Evolutionary conservation across 2,113 vertebrate species (phyloP), one percentile per base, ranked within the genome.

Genomic region (Elaphurus davidianus): DNA sequence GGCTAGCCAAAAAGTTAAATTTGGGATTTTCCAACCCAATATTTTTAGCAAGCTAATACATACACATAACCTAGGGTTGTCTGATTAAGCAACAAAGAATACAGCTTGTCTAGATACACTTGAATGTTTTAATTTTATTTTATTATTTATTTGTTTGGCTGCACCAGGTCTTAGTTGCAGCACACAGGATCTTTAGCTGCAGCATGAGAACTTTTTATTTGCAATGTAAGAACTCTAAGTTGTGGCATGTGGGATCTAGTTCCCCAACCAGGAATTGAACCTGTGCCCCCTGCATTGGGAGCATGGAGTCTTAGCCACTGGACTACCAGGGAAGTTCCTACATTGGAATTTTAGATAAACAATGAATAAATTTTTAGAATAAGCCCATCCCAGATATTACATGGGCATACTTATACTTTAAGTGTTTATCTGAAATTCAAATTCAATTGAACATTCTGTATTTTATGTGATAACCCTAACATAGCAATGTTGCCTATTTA

Each of bases 371-470:
- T 60, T 28, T 79, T 97, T 87, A 83, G 52, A 87, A 17, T 33
- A 83, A 82, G 8, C 25, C 27, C 27, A 94, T 30, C 27, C 21
- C 7, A 88, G 91, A 74, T 60, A 93, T 78, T 15, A 40, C 55
- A 84, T n/a, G 27, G 54, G 21, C 64, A 30, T 50, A 85, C 4
- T 79, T 76, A 40, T 14, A 43, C 60, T 88, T 96, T 85, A 40
- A 86, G 2, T 36, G 43, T 74, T 64, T 62, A 96, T 62, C 6
- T 94, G 11, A 87, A 94, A 87, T 83, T 84, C 36, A 78, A 81
- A 67, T 47, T 19, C 74, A 64, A 52, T 19, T 54, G n/a, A 87
- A 30, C 16, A 78, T 23, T 10, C 17, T 85, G 1, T 23, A 76
- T 52, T 60, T 60, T 83, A 60, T 14, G 15, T 67, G 76, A n/a